Evolutionary conservation across 2,797 vertebrate species (phyloP).

Genomic region (Natrix natrix): DNA sequence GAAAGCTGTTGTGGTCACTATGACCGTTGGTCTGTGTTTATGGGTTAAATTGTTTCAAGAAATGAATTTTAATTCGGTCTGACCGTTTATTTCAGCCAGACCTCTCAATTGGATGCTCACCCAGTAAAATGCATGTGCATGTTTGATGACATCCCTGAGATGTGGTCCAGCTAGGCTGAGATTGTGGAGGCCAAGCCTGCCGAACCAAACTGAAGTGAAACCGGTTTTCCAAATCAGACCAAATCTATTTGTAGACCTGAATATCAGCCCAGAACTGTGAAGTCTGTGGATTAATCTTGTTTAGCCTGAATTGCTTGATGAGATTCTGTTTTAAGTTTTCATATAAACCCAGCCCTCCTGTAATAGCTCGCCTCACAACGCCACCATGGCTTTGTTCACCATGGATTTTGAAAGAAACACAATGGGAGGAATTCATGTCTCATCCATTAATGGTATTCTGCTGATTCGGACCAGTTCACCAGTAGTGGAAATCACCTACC

Average conservation of each 20-base stretch:
- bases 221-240: neutral
- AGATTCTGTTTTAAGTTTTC: neutral
- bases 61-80: neutral
- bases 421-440: neutral
- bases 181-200: neutral
- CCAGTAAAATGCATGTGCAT: neutral
- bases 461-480: too few relatives aligned
- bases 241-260: neutral
- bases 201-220: neutral
- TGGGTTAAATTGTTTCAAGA: neutral
- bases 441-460: neutral
- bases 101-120: neutral
- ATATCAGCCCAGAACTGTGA: neutral
- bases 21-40: too few relatives aligned
- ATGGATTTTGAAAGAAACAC: neutral
- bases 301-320: neutral
- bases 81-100: neutral
- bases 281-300: neutral
- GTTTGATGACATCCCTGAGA: neutral
- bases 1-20: too few relatives aligned
- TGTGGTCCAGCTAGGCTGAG: neutral
- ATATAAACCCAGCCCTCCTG: neutral
- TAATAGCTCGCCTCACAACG: neutral
- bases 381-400: neutral
- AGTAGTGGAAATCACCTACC: too few relatives aligned